Percentiles rank a stretch among this genome's conserved stretches.
Evolutionary conservation across 64 coral and sea anemone genomes (phyloP).

Genomic region (Pachyseris speciosa): DNA sequence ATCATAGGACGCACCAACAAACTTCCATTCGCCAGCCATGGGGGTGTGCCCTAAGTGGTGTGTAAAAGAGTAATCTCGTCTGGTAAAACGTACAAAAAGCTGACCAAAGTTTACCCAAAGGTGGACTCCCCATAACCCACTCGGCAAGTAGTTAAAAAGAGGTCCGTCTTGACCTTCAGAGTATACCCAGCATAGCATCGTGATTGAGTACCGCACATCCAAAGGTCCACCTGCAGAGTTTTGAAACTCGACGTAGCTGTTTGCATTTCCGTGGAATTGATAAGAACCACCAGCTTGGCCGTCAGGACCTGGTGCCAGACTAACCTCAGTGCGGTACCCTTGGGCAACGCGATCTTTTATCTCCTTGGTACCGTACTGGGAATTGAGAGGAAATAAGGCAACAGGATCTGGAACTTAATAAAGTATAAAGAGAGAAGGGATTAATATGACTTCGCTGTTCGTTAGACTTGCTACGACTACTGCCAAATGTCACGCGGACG

Average conservation of each 20-base stretch:
- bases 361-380: background rate
- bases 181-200: background rate
- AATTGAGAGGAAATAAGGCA: conserved; percentile 1
- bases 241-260: background rate
- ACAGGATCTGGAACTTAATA: conserved; percentile 8
- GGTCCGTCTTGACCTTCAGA: background rate
- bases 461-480: too few species aligned
- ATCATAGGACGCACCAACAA: too few species aligned
- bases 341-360: background rate
- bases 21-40: too few species aligned
- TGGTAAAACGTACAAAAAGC: too few species aligned
- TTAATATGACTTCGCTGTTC: too few species aligned
- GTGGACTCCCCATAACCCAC: too few species aligned
- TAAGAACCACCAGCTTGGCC: conserved; percentile 9
- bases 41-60: too few species aligned
- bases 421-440: too few species aligned
- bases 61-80: too few species aligned
- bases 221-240: background rate
- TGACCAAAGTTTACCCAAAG: too few species aligned
- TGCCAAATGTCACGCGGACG: too few species aligned
- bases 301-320: background rate
- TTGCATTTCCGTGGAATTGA: background rate
- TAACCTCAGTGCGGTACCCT: background rate
- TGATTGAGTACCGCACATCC: background rate
- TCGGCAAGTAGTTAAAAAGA: conserved; percentile 9